Base-by-base conservation (phyloP, 2,797 vertebrate genomes). In the Parauchenoglanis punctatus region DNA sequence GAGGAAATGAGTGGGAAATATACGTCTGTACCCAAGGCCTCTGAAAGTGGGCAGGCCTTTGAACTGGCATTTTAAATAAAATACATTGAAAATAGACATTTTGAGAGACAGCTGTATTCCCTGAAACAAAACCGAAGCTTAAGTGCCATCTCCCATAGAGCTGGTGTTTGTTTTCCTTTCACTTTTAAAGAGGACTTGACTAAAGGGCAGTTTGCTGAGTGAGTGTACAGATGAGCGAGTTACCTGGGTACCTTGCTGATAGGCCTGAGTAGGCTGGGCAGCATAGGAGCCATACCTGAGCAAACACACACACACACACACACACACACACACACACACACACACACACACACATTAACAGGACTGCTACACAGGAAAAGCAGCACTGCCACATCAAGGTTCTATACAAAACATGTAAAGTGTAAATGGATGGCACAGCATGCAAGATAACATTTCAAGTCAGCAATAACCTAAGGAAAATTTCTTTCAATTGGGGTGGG, bases 221-320 rank as follows among this genome's bases (percentile, higher is more conserved):
- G 11, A 25, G n/a, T 15, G 6, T 8, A 7, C 2, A 12, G 23
- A 7, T 11, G n/a, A 12, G 28, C 2, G 2, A 13, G 65, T 84
- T 83, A 97, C 97, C 96, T 97, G 96, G 88, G 96, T 94, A 87
- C 93, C 95, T 93, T 97, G 97, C 91, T 96, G 95, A 89, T 97
- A 97, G 90, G 95, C 94, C 93, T 96, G 97, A 85, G 96, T 93
- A 86, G 97, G 96, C 91, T 96, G 97, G 91, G 97, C 96, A 40
- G 96, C 93, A 56, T 97, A 97, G 8, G 96, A 95, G 91, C 96
- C 93, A 91, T 97, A 97, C 93, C 97, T 97, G 46, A 2, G 6
- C 2, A 13, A 20, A 28, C 35, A 72, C 85, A 44, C 8, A 54
- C 7, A 75, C n/a, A 0, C n/a, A n/a, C n/a, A n/a, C n/a, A 28